Conservation (phyloP, 1,140 invertebrate species). For the Drosophila pandora region DNA sequence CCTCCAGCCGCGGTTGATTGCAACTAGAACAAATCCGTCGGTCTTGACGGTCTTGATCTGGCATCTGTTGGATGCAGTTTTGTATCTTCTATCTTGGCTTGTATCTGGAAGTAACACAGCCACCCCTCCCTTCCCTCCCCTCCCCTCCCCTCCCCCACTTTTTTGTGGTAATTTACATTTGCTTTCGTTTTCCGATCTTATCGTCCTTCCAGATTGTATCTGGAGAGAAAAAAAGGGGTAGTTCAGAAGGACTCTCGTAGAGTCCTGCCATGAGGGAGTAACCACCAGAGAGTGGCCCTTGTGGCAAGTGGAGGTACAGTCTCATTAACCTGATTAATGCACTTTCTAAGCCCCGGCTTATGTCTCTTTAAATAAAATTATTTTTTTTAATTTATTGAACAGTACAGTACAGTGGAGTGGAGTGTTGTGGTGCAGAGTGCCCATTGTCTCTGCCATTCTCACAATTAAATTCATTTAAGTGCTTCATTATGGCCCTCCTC, state of each 20-base stretch:
- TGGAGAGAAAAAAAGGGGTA: constrained; percentile 4
- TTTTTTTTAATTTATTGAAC: constrained; percentile 1
- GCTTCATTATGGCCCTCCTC: constrained; percentile 72
- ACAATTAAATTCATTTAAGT: constrained; percentile 83
- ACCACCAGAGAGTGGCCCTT: background rate
- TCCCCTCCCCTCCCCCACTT: constrained; percentile 7
- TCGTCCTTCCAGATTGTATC: constrained; percentile 36
- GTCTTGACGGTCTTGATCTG: constrained; percentile 41
- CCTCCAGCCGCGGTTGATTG: constrained; percentile 29
- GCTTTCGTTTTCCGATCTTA: constrained; percentile 28
- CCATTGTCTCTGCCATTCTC: constrained; percentile 60
- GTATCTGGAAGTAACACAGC: constrained; percentile 4
- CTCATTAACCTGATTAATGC: background rate
- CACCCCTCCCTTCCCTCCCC: background rate
- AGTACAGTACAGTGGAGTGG: background rate
- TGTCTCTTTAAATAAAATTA: constrained; percentile 1
- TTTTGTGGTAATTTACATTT: constrained; percentile 77
- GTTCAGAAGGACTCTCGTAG: background rate
- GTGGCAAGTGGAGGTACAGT: background rate
- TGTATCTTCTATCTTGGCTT: constrained; percentile 1
- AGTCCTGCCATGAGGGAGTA: background rate
- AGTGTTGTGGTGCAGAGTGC: background rate
- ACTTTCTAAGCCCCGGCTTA: background rate
- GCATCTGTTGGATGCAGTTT: constrained; percentile 26
- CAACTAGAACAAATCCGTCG: constrained; percentile 46